phyloP scores from a whole-genome alignment of 2,888 invertebrate species.

The Girardia tigrina region DNA sequence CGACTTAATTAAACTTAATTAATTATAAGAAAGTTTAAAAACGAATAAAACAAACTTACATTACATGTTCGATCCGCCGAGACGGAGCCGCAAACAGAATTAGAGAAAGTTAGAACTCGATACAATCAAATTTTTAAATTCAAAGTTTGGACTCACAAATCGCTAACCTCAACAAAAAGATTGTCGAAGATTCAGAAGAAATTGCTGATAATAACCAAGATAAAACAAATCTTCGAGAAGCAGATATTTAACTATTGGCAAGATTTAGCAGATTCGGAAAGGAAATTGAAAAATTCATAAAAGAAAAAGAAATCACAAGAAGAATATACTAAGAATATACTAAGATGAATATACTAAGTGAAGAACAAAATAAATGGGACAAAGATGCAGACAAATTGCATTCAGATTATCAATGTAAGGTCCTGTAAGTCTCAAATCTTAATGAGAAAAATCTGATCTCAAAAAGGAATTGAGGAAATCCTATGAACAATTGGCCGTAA shows the following conservation, averaged over 20 bases:
- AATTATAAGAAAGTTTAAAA: too few species aligned
- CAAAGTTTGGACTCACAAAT: slow-evolving; percentile 52
- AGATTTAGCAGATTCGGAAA: not conserved
- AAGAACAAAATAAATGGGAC: not conserved
- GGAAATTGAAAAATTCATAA: not conserved
- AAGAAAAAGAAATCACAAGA: not conserved
- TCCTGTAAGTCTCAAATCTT: not conserved
- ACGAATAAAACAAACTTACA: too few species aligned
- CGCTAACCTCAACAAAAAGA: slow-evolving; percentile 48
- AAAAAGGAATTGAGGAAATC: too few species aligned
- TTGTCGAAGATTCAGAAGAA: slow-evolving; percentile 49
- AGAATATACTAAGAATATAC: too few species aligned
- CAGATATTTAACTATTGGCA: not conserved
- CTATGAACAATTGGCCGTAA: too few species aligned
- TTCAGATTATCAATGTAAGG: not conserved
- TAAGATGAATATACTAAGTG: not conserved
- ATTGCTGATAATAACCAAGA: slow-evolving; percentile 7
- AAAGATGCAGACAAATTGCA: not conserved
- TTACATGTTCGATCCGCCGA: too few species aligned
- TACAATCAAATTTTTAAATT: too few species aligned
- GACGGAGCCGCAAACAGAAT: too few species aligned
- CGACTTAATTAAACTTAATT: too few species aligned
- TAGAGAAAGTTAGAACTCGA: too few species aligned
- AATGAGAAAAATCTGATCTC: not conserved
- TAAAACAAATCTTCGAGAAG: not conserved